These are phyloP conservation scores for Enteromius afrohamiltoni DNA, from an alignment of 2,797 vertebrate species.

Conservation along the genomic window DNA sequence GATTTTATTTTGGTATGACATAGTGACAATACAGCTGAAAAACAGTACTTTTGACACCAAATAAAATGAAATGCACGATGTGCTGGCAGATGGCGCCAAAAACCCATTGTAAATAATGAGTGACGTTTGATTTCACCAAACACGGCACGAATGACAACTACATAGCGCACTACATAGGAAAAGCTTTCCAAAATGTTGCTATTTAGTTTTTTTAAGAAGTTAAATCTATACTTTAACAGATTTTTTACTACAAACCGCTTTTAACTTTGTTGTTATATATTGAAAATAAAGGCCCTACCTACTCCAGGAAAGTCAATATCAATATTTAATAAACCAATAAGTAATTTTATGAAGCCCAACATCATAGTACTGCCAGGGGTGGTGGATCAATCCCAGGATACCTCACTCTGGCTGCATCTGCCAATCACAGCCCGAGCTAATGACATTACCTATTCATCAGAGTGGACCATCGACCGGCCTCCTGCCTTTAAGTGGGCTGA, in stretches of 20 bases:
- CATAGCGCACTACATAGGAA: background rate
- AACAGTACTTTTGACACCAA: background rate
- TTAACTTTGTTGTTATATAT: background rate
- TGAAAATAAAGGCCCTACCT: constrained; percentile 38
- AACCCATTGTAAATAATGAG: constrained; percentile 55
- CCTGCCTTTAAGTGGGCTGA: constrained; percentile 75
- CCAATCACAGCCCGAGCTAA: constrained; percentile 74
- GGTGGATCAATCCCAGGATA: constrained; percentile 73
- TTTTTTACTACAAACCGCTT: background rate
- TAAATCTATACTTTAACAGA: background rate
- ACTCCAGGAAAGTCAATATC: constrained; percentile 73
- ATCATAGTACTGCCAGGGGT: constrained; percentile 52
- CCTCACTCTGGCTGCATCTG: constrained; percentile 66
- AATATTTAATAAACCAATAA: constrained; percentile 84
- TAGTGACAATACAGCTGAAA: background rate
- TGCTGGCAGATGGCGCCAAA: constrained; percentile 75
- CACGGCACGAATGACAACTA: background rate
- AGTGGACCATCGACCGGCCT: constrained; percentile 76
- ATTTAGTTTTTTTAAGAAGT: background rate
- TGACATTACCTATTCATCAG: constrained; percentile 76
- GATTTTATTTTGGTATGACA: background rate
- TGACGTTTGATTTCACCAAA: background rate
- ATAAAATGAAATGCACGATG: constrained; percentile 18
- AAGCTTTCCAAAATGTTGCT: background rate
- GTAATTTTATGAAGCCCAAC: constrained; percentile 69